Evolutionary conservation across 1,140 invertebrate species (phyloP).

Genomic region (Cepaea nemoralis): DNA sequence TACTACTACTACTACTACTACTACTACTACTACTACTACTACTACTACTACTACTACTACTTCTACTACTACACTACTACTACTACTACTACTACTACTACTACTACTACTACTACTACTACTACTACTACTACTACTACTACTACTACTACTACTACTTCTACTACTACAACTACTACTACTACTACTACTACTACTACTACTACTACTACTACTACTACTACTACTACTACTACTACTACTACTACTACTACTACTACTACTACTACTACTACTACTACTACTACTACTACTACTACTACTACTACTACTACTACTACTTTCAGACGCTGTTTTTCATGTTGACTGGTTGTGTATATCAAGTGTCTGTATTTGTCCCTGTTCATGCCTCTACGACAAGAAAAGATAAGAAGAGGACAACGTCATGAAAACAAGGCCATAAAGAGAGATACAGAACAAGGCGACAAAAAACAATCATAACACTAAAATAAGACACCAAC

Average conservation of each 20-base stretch:
- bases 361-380: too few relatives aligned
- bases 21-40: conserved; percentile 15
- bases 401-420: too few relatives aligned
- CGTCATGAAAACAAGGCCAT: too few relatives aligned
- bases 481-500: too few relatives aligned
- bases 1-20: not conserved
- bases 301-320: conserved; percentile 12
- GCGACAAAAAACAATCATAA: too few relatives aligned
- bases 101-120: conserved; percentile 15
- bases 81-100: not conserved
- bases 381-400: too few relatives aligned
- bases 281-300: conserved; percentile 8
- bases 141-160: conserved; percentile 10
- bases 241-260: conserved; percentile 19
- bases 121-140: conserved; percentile 5
- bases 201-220: conserved; percentile 21
- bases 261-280: conserved; percentile 23
- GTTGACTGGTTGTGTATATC: too few relatives aligned
- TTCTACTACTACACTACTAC: too few relatives aligned
- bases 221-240: conserved; percentile 22
- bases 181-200: conserved; percentile 14
- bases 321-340: too few relatives aligned
- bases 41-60: conserved; percentile 22
- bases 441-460: too few relatives aligned
- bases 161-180: not conserved